These are phyloP conservation scores for Ptychadena robeensis DNA, from an alignment of 2,797 vertebrate genomes.

Conservation along the genomic window DNA sequence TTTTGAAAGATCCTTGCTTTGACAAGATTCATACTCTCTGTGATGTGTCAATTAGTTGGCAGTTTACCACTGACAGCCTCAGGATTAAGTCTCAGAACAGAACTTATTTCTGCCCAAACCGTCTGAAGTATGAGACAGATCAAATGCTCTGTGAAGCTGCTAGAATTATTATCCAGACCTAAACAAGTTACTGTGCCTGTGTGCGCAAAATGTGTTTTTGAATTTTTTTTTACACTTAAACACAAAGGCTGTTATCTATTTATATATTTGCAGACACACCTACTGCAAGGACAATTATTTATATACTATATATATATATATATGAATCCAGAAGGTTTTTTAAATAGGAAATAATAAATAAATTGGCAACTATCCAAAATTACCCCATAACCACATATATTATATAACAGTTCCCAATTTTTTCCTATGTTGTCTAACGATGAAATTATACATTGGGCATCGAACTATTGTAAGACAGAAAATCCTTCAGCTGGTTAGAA, in stretches of 20 bases:
- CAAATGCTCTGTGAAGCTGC: conserved; percentile 61
- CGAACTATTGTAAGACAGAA: too few relatives aligned
- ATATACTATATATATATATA: not conserved
- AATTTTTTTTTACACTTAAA: not conserved
- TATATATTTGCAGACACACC: not conserved
- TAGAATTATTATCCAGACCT: conserved; percentile 56
- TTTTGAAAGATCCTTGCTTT: conserved; percentile 61
- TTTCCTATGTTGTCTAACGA: too few relatives aligned
- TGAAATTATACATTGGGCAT: too few relatives aligned
- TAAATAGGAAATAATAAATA: too few relatives aligned
- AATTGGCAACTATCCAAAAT: too few relatives aligned
- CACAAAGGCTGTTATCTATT: not conserved
- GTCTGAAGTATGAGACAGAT: conserved; percentile 62
- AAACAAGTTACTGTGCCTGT: conserved; percentile 52
- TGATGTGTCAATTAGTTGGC: conserved; percentile 63
- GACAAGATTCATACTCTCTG: conserved; percentile 62
- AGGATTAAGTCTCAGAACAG: conserved; percentile 63
- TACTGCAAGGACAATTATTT: not conserved
- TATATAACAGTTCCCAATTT: too few relatives aligned
- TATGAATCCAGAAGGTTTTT: too few relatives aligned
- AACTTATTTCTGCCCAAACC: conserved; percentile 61
- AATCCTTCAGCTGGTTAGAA: too few relatives aligned
- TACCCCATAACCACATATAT: too few relatives aligned
- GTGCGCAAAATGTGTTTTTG: not conserved
- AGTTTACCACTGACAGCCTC: conserved; percentile 63